phyloP scores from a whole-genome alignment of 2,797 vertebrate species.

The Liasis olivaceus region DNA sequence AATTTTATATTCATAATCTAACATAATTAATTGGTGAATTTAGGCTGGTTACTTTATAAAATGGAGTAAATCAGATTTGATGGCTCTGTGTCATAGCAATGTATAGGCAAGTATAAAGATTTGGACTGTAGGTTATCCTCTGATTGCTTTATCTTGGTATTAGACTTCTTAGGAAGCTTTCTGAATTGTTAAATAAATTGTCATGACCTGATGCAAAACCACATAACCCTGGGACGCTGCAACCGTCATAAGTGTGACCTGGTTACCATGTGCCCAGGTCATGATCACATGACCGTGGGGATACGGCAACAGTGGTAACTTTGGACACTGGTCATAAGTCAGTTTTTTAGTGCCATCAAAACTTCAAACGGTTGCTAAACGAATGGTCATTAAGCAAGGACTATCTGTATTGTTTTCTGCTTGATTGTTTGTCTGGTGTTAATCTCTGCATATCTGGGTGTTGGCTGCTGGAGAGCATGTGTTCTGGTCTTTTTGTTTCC shows the following conservation, averaged over 20 bases:
- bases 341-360: too few species aligned
- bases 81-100: neutral
- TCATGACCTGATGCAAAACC: neutral
- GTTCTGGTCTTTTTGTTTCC: too few species aligned
- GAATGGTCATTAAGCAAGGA: too few species aligned
- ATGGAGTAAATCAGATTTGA: neutral
- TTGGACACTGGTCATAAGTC: too few species aligned
- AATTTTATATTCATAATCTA: neutral
- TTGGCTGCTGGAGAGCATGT: neutral
- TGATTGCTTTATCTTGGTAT: neutral
- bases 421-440: neutral
- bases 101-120: neutral
- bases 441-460: neutral
- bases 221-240: too few species aligned
- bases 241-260: too few species aligned
- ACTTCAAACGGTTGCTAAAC: too few species aligned
- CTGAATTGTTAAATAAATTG: neutral
- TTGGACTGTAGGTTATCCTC: neutral
- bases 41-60: neutral
- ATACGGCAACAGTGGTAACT: too few species aligned
- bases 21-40: neutral
- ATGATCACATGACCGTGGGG: too few species aligned
- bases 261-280: too few species aligned
- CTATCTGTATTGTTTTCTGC: neutral
- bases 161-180: neutral